These are phyloP conservation scores for Melolontha melolontha DNA, from an alignment of 2,888 invertebrate species.

Conservation along the genomic window DNA sequence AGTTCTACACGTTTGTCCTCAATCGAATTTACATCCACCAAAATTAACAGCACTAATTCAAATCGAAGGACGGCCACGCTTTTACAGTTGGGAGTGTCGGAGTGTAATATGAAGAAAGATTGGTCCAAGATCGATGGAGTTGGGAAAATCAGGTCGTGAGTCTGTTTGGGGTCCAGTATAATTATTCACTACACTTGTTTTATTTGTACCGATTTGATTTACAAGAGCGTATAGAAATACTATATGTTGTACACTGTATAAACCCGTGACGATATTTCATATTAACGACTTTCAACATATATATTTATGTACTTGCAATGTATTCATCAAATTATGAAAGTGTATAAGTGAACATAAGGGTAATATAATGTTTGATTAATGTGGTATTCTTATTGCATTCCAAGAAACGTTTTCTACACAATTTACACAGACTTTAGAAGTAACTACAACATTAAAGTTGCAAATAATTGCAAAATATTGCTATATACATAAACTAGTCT, in stretches of 20 bases:
- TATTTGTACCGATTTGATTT: constrained; percentile 41
- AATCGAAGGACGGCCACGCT: background rate
- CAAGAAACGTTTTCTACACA: constrained; percentile 13
- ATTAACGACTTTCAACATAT: constrained; percentile 39
- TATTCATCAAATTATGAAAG: constrained; percentile 34
- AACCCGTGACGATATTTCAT: constrained; percentile 31
- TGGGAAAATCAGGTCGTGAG: constrained; percentile 39
- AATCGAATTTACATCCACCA: constrained; percentile 5
- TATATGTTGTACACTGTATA: constrained; percentile 12
- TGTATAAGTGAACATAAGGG: constrained; percentile 18
- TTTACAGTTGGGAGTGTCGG: constrained; percentile 16
- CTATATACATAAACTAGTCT: too few relatives aligned
- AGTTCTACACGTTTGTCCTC: constrained; percentile 10
- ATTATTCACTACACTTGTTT: constrained; percentile 47
- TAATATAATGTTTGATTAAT: constrained; percentile 26
- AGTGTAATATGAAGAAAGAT: constrained; percentile 31
- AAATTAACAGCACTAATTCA: constrained; percentile 32
- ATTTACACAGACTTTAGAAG: background rate
- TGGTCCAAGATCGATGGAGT: constrained; percentile 40
- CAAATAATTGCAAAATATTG: too few relatives aligned
- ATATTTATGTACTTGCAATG: constrained; percentile 39
- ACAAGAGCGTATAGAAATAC: constrained; percentile 33
- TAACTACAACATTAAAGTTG: too few relatives aligned
- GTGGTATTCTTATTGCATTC: constrained; percentile 13
- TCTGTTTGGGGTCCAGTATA: constrained; percentile 41